Evolutionary conservation across 2,797 vertebrate genomes (phyloP), one percentile per base, ranked within the genome.

Genomic region (Danio tinwini): DNA sequence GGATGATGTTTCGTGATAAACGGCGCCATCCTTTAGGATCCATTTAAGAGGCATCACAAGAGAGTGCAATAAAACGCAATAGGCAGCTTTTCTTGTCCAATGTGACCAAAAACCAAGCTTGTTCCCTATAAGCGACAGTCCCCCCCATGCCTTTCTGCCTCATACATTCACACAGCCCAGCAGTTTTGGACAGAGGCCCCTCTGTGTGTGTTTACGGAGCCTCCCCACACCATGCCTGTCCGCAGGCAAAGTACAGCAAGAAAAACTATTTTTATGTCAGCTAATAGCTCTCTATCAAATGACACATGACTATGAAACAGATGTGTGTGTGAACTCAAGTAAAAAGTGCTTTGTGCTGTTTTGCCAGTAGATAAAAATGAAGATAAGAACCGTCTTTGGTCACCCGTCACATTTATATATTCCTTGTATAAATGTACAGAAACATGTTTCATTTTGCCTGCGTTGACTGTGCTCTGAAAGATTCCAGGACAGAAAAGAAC

Each of bases 281-380:
- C 75, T 86, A 82, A 85, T 82, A 70, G 64, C 65, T 56, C 75
- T 85, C 56, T 75, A 83, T 82, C 87, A 86, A 83, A 81, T 85
- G 85, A 83, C 80, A 81, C 63, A 80, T 77, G 74, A 82, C 78
- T 76, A 7, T 37, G 10, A 47, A 55, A 74, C 58, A 58, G 76
- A 59, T 69, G 49, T 78, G 74, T 79, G 61, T 74, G 71, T 19
- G 37, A 69, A 74, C 19, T n/a, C 47, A 44, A 74, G 52, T 29
- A 40, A 58, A 37, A 63, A 29, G 68, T 39, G n/a, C 52, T 82
- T 76, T 78, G 64, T 53, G 61, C 70, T 52, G 55, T 74, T 49
- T 59, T 16, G 6, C 16, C 56, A 80, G 21, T 69, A 79, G 40
- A 82, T 29, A 29, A 14, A 44, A 44, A 21, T 1, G 2, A 39